Evolutionary conservation across 1,140 invertebrate species (phyloP), one percentile per base, ranked within the genome.

Genomic region (Paracyclopina nana): DNA sequence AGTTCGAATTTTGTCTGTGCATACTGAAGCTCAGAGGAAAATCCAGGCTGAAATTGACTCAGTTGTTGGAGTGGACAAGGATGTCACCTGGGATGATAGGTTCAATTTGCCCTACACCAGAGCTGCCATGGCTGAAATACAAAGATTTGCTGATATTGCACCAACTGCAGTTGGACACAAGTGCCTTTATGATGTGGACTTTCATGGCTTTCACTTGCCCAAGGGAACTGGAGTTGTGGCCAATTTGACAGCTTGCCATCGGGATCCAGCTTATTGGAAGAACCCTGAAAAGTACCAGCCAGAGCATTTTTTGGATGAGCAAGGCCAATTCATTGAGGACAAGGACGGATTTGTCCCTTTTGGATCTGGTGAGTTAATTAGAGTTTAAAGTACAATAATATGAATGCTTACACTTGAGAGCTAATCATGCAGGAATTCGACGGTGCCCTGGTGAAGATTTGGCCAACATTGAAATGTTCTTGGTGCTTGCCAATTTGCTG

Each of bases 371-470:
- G 60, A 62, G 55, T 57, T 54, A 16, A 18, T 12, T 24, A 29
- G 12, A 11, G 14, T 53, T 2, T 14, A 1, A 6, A 20, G 1
- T 25, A 5, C 25, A 14, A 14, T 4, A 45, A 31, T n/a, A 14
- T 9, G 9, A 31, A 31, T 31, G 29, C 14, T 38, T 8, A 16
- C 2, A 38, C 14, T 2, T n/a, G 8, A 9, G 20, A 24, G 9
- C 27, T 29, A 11, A 9, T 29, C n/a, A 16, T 69, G 29, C 61
- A 81, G 79, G 79, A 45, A 73, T 71, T 53, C 70, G 79, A 57
- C 70, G 76, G 50, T 86, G 82, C 60, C 72, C 79, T 0, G 82
- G 81, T 1, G 78, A 83, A 62, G 64, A 71, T 0, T 62, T 86
- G 30, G 82, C 80, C 1, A 73, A 68, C 44, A 71, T 71, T 2